A percentile compares a stretch with the other conserved stretches of the same genome.
Conservation (phyloP, 2,797 vertebrate species). For the Pyrrhura leucotis region DNA sequence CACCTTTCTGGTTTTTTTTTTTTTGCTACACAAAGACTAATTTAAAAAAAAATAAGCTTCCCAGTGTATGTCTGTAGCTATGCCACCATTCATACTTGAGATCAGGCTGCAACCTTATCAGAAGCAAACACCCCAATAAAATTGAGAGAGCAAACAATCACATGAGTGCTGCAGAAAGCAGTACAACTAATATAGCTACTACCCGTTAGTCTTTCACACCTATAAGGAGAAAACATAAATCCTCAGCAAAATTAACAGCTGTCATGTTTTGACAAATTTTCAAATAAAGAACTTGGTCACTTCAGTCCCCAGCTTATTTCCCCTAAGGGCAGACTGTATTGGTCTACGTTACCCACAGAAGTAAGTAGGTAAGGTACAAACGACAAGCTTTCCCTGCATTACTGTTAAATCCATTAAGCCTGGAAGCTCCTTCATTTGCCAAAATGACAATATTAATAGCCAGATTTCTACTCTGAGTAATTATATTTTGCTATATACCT, state of each 20-base stretch:
- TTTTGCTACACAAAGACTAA: background rate
- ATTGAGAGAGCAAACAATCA: background rate
- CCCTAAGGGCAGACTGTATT: background rate
- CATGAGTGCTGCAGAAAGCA: accelerated
- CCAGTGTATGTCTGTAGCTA: background rate
- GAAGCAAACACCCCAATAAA: background rate
- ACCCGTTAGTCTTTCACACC: background rate
- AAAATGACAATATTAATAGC: background rate
- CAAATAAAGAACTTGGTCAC: background rate
- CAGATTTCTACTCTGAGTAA: background rate
- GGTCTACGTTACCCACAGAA: background rate
- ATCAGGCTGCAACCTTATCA: background rate
- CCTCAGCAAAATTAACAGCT: background rate
- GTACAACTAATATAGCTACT: background rate
- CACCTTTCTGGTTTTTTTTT: background rate
- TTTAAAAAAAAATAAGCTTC: background rate
- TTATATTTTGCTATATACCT: background rate
- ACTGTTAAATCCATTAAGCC: background rate
- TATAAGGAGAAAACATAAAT: background rate
- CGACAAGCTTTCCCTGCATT: background rate
- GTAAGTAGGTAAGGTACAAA: background rate
- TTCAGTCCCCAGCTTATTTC: background rate
- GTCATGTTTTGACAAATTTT: background rate
- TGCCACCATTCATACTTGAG: background rate
- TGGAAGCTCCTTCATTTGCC: background rate